Percentiles rank a stretch among this genome's conserved stretches.
Evolutionary conservation across 2,888 invertebrate genomes (phyloP).

Genomic region (Ceriagrion tenellum): DNA sequence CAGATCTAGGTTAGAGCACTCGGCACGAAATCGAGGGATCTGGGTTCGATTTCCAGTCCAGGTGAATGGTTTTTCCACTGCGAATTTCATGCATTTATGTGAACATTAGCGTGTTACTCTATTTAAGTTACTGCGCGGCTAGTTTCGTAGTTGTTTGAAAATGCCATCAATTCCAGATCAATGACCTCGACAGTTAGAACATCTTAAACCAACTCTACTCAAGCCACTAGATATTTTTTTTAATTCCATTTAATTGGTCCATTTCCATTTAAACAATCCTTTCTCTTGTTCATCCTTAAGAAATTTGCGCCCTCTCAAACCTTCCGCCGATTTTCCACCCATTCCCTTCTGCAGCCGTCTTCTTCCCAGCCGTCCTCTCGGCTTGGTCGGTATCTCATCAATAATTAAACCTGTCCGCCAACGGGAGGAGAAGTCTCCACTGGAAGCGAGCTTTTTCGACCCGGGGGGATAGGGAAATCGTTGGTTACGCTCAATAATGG

Average conservation of each 20-base stretch:
- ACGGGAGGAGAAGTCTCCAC: neutral
- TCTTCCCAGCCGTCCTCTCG: neutral
- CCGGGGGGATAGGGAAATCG: conserved; percentile 5
- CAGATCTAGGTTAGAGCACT: too few species aligned
- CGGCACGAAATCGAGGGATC: too few species aligned
- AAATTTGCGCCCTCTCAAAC: neutral
- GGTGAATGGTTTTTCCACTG: too few species aligned
- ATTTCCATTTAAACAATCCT: neutral
- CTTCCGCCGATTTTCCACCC: neutral
- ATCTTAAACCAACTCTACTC: too few species aligned
- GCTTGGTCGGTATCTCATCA: conserved; percentile 38
- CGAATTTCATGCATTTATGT: too few species aligned
- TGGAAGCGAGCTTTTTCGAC: neutral
- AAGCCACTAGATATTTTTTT: neutral
- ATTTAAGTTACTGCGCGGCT: too few species aligned
- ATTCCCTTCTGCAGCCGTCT: neutral
- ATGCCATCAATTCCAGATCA: too few species aligned
- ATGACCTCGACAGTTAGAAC: too few species aligned
- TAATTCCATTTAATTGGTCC: neutral
- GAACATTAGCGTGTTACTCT: too few species aligned
- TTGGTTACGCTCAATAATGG: conserved; percentile 42
- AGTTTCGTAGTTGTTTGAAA: too few species aligned
- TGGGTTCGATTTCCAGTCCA: too few species aligned
- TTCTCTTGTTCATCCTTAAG: too few species aligned
- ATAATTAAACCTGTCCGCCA: conserved; percentile 51